phyloP scores from a whole-genome alignment of 2,888 invertebrate species.

The Sinodicranocentrus sp. region DNA sequence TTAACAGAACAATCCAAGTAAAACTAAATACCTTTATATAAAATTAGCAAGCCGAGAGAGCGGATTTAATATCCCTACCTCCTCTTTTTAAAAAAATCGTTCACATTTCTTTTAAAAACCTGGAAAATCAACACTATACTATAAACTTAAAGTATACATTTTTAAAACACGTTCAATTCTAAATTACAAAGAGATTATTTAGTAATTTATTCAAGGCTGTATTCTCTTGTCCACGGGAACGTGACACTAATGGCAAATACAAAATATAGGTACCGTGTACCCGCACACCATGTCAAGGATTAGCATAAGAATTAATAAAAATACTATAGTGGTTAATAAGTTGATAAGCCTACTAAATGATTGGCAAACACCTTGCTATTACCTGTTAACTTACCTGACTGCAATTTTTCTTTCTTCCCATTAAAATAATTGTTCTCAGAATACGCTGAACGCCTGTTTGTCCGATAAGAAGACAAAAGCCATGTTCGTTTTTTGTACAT shows the following conservation, averaged over 20 bases:
- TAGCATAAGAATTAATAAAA: slow-evolving; percentile 24
- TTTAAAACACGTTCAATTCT: too few species aligned
- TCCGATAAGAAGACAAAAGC: neutral
- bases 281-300: slow-evolving; percentile 4
- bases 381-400: slow-evolving; percentile 5
- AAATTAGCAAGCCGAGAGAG: too few species aligned
- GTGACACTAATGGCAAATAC: slow-evolving; percentile 53
- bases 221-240: too few species aligned
- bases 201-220: too few species aligned
- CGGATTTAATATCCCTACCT: too few species aligned
- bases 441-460: neutral
- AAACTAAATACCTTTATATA: too few species aligned
- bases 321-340: neutral
- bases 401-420: slow-evolving; percentile 14
- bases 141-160: too few species aligned
- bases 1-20: too few species aligned
- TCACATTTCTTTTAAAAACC: too few species aligned
- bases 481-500: neutral
- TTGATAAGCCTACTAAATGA: neutral
- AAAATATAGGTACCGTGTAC: neutral
- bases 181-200: too few species aligned
- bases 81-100: too few species aligned
- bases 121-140: too few species aligned
- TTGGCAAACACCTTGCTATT: neutral
- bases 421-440: slow-evolving; percentile 19